Conservation (phyloP, 2,888 invertebrate genomes). For the Urechis unicinctus region DNA sequence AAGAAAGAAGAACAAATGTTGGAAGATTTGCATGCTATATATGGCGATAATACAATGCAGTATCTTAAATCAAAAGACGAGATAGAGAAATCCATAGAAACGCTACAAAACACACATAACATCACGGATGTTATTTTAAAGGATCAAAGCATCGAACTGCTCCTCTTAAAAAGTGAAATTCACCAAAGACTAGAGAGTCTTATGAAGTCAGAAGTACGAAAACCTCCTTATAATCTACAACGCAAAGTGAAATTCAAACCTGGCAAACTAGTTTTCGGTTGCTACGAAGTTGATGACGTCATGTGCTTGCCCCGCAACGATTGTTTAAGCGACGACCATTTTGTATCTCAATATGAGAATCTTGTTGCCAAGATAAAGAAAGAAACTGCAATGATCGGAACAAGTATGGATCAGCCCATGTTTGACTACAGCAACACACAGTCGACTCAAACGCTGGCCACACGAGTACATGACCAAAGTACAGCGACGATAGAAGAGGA, state of each 20-base stretch:
- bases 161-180: conserved; percentile 44
- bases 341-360: background rate
- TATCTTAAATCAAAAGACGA: conserved; percentile 35
- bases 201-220: conserved; percentile 27
- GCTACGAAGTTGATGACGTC: conserved; percentile 17
- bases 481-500: too few relatives aligned
- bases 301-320: too few relatives aligned
- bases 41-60: conserved; percentile 32
- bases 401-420: background rate
- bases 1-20: conserved; percentile 37
- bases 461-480: too few relatives aligned
- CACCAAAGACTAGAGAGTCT: conserved; percentile 39
- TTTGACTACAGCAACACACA: background rate
- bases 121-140: conserved; percentile 43
- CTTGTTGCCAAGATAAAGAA: background rate
- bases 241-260: conserved; percentile 36
- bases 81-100: conserved; percentile 27
- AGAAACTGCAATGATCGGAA: too few relatives aligned
- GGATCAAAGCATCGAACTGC: conserved; percentile 44
- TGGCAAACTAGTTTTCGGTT: conserved; percentile 36
- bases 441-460: background rate
- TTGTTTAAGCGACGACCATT: background rate
- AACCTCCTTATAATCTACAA: conserved; percentile 26
- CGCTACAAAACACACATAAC: conserved; percentile 37
- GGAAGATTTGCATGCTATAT: conserved; percentile 34